Evolutionary conservation across 2,113 vertebrate species (phyloP).

Genomic region (Anarhynchus alexandrinus): DNA sequence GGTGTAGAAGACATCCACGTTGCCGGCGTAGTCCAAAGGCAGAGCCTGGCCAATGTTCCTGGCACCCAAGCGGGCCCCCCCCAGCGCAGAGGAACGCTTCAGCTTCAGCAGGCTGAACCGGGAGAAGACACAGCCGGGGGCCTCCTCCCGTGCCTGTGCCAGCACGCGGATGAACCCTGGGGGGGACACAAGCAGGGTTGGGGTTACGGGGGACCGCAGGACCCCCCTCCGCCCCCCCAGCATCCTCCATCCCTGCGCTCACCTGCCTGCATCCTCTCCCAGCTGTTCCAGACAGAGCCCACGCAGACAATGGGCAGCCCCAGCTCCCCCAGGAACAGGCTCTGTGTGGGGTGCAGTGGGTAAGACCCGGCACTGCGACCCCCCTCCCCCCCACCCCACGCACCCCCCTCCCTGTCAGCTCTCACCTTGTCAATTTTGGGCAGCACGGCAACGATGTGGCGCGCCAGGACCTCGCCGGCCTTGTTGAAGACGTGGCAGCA

Average conservation of each 20-base stretch:
- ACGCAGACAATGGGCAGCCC: constrained; percentile 92
- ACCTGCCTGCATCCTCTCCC: constrained; percentile 85
- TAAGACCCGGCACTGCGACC: fast-evolving
- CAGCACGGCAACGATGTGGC: constrained; percentile 85
- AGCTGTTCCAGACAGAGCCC: constrained; percentile 94
- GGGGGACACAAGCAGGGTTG: fast-evolving
- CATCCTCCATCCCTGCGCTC: not conserved
- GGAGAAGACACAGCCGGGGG: constrained; percentile 62
- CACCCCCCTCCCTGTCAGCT: not conserved
- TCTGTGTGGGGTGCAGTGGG: constrained; percentile 20
- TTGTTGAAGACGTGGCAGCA: constrained; percentile 78
- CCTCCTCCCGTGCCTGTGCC: constrained; percentile 14
- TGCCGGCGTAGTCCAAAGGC: constrained; percentile 76
- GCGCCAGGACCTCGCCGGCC: constrained; percentile 84
- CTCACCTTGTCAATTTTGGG: constrained; percentile 82
- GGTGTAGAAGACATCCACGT: constrained; percentile 80
- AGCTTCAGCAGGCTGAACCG: constrained; percentile 85
- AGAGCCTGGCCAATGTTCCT: constrained; percentile 61
- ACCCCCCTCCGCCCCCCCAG: no score
- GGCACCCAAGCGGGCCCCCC: constrained; percentile 85
- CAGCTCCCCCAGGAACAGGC: constrained; percentile 73
- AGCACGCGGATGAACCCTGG: constrained; percentile 83
- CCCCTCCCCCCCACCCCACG: not conserved
- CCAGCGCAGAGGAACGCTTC: constrained; percentile 82
- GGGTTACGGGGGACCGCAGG: no score